These are phyloP conservation scores for Australoheros facetus DNA, from an alignment of 2,797 vertebrate genomes.

Conservation along the genomic window DNA sequence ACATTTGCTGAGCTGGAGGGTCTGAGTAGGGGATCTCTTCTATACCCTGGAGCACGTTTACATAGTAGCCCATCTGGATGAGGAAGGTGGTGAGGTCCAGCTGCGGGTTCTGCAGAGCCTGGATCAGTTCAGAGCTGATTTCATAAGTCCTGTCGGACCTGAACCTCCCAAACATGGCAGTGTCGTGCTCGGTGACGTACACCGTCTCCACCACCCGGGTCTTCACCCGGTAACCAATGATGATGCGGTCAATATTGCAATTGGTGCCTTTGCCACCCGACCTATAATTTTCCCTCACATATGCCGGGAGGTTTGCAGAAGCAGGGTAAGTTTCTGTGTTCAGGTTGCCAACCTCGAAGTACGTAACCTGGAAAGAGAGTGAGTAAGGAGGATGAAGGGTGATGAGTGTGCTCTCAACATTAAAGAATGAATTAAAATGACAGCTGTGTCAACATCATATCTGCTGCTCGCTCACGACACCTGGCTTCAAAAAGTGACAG, in stretches of 20 bases:
- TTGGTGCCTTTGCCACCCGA: neutral
- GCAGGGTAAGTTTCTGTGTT: conserved; percentile 36
- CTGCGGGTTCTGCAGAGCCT: conserved; percentile 24
- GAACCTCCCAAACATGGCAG: conserved; percentile 10
- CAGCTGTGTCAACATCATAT: no score
- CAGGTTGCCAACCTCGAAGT: conserved; percentile 63
- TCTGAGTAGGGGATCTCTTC: neutral
- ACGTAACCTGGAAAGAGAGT: conserved; percentile 12
- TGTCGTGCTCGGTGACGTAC: conserved; percentile 50
- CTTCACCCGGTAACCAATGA: conserved; percentile 41
- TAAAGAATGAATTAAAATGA: neutral
- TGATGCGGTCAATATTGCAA: conserved; percentile 57
- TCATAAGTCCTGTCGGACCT: conserved; percentile 26
- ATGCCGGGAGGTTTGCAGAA: conserved; percentile 39
- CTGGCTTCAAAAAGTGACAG: no score
- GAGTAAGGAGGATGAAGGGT: neutral
- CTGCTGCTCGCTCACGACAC: no score
- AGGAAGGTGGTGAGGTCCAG: conserved; percentile 46
- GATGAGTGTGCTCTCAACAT: neutral
- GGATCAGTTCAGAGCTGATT: conserved; percentile 45
- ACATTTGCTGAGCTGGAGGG: neutral
- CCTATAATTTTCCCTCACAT: conserved; percentile 49
- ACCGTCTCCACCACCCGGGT: conserved; percentile 36
- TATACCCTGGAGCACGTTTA: neutral
- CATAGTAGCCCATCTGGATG: conserved; percentile 18